These are phyloP conservation scores for Cotesia glomerata DNA, from an alignment of 1,140 invertebrate genomes.

Conservation along the genomic window DNA sequence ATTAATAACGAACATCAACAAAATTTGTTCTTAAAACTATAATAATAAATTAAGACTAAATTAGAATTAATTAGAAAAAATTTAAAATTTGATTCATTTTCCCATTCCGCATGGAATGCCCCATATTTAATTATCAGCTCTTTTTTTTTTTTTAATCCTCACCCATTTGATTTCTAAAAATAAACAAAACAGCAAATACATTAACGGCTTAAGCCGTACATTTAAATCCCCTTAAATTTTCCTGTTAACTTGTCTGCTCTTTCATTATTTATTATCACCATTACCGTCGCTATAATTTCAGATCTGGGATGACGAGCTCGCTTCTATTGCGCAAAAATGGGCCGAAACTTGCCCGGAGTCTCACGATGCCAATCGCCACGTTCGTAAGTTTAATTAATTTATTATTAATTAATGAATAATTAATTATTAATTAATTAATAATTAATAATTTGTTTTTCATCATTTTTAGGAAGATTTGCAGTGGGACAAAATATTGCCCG, in stretches of 20 bases:
- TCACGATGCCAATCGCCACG: conserved; percentile 72
- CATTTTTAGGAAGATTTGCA: conserved; percentile 70
- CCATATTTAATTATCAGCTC: too few species aligned
- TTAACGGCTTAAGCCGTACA: conserved; percentile 25
- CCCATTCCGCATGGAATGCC: too few species aligned
- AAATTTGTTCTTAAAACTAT: too few species aligned
- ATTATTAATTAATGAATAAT: not conserved
- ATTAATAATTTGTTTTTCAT: too few species aligned
- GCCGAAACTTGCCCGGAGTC: conserved; percentile 77
- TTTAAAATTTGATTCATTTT: too few species aligned
- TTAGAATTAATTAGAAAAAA: too few species aligned
- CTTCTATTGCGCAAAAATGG: conserved; percentile 80
- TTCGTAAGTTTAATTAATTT: conserved; percentile 63
- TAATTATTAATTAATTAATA: too few species aligned
- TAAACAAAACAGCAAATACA: not conserved
- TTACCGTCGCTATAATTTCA: conserved; percentile 39
- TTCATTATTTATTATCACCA: conserved; percentile 8
- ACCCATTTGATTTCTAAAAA: too few species aligned
- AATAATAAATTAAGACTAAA: too few species aligned
- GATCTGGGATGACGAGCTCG: conserved; percentile 88
- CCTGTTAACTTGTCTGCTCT: not conserved
- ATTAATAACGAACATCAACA: too few species aligned
- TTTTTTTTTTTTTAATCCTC: too few species aligned
- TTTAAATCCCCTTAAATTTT: conserved; percentile 2
- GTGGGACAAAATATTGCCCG: conserved; percentile 85